Evolutionary conservation across 2,888 invertebrate genomes (phyloP).

Genomic region (Tetanocera ferruginea): DNA sequence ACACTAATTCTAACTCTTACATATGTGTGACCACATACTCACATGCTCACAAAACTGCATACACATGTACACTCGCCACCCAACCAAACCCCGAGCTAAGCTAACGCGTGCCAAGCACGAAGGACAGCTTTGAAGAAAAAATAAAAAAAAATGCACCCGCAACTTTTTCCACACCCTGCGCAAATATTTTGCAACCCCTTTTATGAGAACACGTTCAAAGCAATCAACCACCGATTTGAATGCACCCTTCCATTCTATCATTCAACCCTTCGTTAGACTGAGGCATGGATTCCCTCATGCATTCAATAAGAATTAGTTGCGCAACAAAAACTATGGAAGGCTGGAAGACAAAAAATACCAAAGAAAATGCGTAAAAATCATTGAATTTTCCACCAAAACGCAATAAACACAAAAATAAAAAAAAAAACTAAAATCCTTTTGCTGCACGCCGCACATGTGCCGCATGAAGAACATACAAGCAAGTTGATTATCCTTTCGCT

Average conservation of each 20-base stretch:
- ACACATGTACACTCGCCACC: not conserved
- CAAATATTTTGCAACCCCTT: slow-evolving; percentile 26
- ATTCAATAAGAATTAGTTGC: slow-evolving; percentile 26
- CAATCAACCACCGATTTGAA: not conserved
- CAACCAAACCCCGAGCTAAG: slow-evolving; percentile 5
- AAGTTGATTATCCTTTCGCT: slow-evolving; percentile 27
- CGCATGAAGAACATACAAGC: slow-evolving; percentile 43
- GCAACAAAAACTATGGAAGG: slow-evolving; percentile 24
- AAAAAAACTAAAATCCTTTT: slow-evolving; percentile 55
- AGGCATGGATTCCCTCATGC: not conserved
- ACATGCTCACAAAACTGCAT: not conserved
- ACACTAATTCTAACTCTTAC: too few relatives aligned
- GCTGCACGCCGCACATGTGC: slow-evolving; percentile 46
- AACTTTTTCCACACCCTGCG: slow-evolving; percentile 32
- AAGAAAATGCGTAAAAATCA: slow-evolving; percentile 49
- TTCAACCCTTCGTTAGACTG: slow-evolving; percentile 40
- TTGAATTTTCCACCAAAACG: slow-evolving; percentile 51
- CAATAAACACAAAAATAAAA: slow-evolving; percentile 50
- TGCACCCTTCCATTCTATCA: slow-evolving; percentile 36
- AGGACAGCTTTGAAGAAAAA: not conserved
- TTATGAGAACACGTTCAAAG: not conserved
- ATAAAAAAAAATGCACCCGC: slow-evolving; percentile 29
- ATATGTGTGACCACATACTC: too few relatives aligned
- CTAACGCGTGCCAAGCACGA: slow-evolving; percentile 22
- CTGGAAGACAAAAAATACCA: not conserved